Conservation (phyloP, 2,113 vertebrate species). For the Pachycephala philippinensis region DNA sequence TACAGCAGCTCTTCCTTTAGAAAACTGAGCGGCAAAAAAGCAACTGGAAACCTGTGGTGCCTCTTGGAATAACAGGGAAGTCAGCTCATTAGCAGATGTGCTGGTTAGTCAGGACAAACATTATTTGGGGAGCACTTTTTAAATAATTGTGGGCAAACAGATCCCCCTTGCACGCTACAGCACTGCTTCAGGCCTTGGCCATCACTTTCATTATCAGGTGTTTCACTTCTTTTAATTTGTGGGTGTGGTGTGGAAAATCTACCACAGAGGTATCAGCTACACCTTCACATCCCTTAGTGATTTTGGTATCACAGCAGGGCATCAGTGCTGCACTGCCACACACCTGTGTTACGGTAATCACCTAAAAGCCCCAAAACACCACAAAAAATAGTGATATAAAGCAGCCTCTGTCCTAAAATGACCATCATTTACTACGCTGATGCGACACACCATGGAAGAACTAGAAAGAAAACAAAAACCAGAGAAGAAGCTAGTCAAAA, state of each 20-base stretch:
- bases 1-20: background rate
- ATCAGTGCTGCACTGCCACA: background rate
- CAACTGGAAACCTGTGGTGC: background rate
- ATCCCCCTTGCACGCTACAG: background rate
- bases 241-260: background rate
- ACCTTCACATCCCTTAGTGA: background rate
- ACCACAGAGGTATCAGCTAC: background rate
- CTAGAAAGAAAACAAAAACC: background rate
- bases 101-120: background rate
- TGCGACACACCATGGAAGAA: background rate
- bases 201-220: background rate
- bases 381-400: background rate
- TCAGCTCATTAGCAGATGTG: background rate
- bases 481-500: background rate
- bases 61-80: background rate
- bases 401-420: background rate
- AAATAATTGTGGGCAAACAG: background rate
- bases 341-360: background rate
- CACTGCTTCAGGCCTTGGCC: background rate
- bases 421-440: background rate
- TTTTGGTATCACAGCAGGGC: background rate
- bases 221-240: background rate
- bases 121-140: background rate
- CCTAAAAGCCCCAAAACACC: background rate
- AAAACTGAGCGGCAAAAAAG: background rate